Evolutionary conservation across 2,113 vertebrate species (phyloP).

Genomic region (Barnardius zonarius): DNA sequence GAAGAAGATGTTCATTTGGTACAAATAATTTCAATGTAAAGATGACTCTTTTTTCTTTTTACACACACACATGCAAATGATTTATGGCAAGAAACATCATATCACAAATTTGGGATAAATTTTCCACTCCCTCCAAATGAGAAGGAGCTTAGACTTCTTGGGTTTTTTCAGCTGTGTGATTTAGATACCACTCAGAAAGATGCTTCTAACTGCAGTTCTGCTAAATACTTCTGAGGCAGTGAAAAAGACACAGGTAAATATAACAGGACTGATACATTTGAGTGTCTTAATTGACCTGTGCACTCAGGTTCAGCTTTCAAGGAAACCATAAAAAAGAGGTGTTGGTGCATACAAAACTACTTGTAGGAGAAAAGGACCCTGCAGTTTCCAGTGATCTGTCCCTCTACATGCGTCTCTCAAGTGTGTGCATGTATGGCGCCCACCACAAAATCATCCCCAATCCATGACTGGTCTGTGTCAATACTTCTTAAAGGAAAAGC

Average conservation of each 20-base stretch:
- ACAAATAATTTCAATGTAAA: constrained; percentile 26
- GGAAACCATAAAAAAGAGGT: background rate
- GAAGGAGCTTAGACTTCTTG: background rate
- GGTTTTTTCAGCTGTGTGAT: background rate
- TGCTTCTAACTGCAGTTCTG: background rate
- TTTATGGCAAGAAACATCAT: background rate
- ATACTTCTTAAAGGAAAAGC: background rate
- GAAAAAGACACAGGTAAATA: background rate
- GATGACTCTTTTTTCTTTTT: background rate
- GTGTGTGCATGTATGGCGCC: fast-evolving
- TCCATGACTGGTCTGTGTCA: background rate
- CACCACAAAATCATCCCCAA: too few species aligned
- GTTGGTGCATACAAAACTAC: background rate
- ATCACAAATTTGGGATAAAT: background rate
- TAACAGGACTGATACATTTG: background rate
- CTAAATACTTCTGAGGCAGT: background rate
- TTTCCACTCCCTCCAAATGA: background rate
- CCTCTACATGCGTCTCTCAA: fast-evolving
- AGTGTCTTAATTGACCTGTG: background rate
- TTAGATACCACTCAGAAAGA: background rate
- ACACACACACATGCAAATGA: fast-evolving
- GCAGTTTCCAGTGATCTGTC: background rate
- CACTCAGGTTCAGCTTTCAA: background rate
- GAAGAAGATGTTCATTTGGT: constrained; percentile 67
- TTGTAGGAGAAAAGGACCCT: background rate